phyloP scores from a whole-genome alignment of 2,113 vertebrate species.

The Hippoglossus stenolepis region DNA sequence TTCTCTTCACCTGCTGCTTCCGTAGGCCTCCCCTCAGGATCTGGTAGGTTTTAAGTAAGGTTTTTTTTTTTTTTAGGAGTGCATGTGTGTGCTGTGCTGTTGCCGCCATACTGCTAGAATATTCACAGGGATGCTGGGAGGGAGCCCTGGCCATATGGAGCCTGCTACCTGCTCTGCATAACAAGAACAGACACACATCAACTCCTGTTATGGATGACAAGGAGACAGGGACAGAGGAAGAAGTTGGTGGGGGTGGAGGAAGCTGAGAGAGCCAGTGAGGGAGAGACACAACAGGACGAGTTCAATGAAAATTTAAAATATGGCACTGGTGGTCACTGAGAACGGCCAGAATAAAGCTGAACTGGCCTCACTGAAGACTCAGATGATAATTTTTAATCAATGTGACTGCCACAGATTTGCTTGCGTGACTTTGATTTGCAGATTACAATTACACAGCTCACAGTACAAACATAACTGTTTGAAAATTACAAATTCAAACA shows the following conservation, averaged over 20 bases:
- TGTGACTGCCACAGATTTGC: constrained; percentile 23
- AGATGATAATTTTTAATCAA: constrained; percentile 14
- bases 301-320: constrained; percentile 72
- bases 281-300: constrained; percentile 49
- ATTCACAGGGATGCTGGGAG: constrained; percentile 85
- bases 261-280: constrained; percentile 50
- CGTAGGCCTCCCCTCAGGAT: constrained; percentile 80
- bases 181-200: constrained; percentile 90
- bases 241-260: constrained; percentile 62
- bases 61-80: constrained; percentile 31
- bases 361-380: constrained; percentile 18
- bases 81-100: constrained; percentile 66
- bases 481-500: background rate
- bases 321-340: constrained; percentile 59
- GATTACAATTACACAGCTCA: constrained; percentile 6
- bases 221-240: constrained; percentile 71
- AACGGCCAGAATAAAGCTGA: constrained; percentile 28
- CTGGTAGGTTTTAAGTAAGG: constrained; percentile 82
- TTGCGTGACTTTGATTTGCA: constrained; percentile 6
- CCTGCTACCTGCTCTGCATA: constrained; percentile 89
- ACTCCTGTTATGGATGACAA: constrained; percentile 88
- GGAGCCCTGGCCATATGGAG: constrained; percentile 87
- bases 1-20: constrained; percentile 89
- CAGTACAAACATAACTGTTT: constrained; percentile 11
- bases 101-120: constrained; percentile 85